Evolutionary conservation across 2,113 vertebrate species (phyloP), one percentile per base, ranked within the genome.

Genomic region (Zeus faber): DNA sequence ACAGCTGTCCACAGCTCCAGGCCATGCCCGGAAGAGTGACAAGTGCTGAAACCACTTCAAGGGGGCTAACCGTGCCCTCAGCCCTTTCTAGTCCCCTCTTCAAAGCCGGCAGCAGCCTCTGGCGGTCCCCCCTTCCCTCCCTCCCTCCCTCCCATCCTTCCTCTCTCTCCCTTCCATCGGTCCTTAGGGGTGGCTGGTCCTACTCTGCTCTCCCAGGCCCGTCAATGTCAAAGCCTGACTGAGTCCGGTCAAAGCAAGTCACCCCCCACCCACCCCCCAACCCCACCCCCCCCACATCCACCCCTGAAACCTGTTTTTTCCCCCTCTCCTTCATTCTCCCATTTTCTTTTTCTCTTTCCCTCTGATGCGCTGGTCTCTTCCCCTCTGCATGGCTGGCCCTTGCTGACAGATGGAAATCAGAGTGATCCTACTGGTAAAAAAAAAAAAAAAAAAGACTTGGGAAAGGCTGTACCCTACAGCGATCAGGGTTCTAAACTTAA

Each of bases 41-140:
- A 82, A 80, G 74, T 75, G 80, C 73, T 85, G 83, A 87, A 86
- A 82, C 79, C 79, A 85, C 87, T 84, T 89, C 85, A 88, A 83
- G 82, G 67, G 65, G 68, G 50, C 74, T 81, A 72, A 72, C 77
- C 57, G 82, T 86, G 83, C 78, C 83, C 84, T 76, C 76, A 70
- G 77, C 76, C 73, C 80, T 87, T 85, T 85, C 82, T 87, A 83
- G 81, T 85, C 81, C 52, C 71, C 11, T 72, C 80, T 79, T 87
- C 83, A 88, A 89, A 87, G 85, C 70, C 10, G 16, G 74, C 62
- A 61, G 63, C 70, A 80, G 85, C 83, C 85, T 76, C 82, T 85
- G 77, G 84, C 82, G 77, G 74, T 84, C 69, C 74, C 40, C 60
- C 74, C 14, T 1, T 16, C 33, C 16, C 47, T 8, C 14, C 17